Evolutionary conservation across 1,140 invertebrate genomes (phyloP), one percentile per base, ranked within the genome.

Genomic region (Drosophila nikananu): DNA sequence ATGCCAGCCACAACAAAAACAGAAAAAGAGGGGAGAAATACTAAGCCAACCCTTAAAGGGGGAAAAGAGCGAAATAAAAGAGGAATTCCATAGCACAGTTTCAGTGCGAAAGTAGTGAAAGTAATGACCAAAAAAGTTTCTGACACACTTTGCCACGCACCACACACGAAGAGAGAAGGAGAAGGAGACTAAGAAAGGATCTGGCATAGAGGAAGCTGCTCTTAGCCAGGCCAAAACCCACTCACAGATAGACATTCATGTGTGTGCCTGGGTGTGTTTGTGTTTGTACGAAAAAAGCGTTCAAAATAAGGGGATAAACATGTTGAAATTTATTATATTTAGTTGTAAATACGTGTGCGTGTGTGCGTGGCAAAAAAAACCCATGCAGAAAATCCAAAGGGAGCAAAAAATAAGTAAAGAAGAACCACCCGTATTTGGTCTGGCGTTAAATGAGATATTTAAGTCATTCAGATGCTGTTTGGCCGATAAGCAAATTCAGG

Each of bases 371-470:
- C 13, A 27, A 27, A 51, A 27, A 51, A 17, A 51, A 19, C 27
- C 15, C 15, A 42, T 46, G 21, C 51, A 59, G 25, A 55, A 51
- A 51, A 63, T 55, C 67, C 59, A 42, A 60, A 15, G 30, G 51
- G 1, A 9, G 30, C 30, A 27, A 10, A 51, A 23, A 51, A 46
- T 35, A 25, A n/a, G 3, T 1, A n/a, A 23, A 25, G 35, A 25
- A 25, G 15, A 59, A 17, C 35, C 30, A 42, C 23, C 41, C 51
- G 62, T 75, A 87, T 55, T 89, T 87, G 81, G 72, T 76, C 84
- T 87, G 84, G 84, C 84, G 84, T 87, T 89, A 87, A 87, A 87
- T 87, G 84, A 89, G 84, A 87, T 87, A 87, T 87, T 87, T 78
- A 87, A 87, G 77, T 87, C 84, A 84, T 83, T 81, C 73, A 74